Evolutionary conservation across 1,140 invertebrate species (phyloP).

Genomic region (Coenobita brevimanus): DNA sequence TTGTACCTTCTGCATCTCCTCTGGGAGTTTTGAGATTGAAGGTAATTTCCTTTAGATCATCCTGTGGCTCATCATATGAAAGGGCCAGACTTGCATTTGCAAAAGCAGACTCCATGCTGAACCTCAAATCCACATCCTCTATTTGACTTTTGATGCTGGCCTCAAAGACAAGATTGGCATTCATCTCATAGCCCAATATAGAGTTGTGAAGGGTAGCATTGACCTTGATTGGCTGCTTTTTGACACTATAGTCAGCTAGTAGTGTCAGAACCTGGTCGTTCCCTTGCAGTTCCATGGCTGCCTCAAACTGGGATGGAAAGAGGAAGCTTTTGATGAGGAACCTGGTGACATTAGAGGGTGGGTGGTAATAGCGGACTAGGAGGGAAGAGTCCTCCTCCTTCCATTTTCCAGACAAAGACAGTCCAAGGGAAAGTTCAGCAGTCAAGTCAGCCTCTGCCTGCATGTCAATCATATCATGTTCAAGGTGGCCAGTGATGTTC

Average conservation of each 20-base stretch:
- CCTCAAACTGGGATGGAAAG: not conserved
- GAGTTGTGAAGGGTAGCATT: not conserved
- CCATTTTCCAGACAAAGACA: not conserved
- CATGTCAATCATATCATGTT: not conserved
- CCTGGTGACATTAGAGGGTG: conserved; percentile 17
- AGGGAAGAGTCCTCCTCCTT: not conserved
- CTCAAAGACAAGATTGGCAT: not conserved
- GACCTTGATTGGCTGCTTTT: not conserved
- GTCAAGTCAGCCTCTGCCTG: not conserved
- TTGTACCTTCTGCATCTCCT: conserved; percentile 1
- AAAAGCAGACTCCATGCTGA: not conserved
- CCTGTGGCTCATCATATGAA: not conserved
- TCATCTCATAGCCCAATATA: not conserved
- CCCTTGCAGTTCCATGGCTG: not conserved
- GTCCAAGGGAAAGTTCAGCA: not conserved
- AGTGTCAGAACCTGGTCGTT: not conserved
- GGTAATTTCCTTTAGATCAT: conserved; percentile 14
- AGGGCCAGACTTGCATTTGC: not conserved
- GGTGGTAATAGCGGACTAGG: not conserved
- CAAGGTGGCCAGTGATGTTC: not conserved
- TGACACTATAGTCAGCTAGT: not conserved
- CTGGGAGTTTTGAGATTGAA: conserved; percentile 23
- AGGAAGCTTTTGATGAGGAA: not conserved
- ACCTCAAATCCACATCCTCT: not conserved
- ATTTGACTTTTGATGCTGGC: not conserved